phyloP scores from a whole-genome alignment of 1,140 invertebrate genomes.

The Psilanteris sp. region DNA sequence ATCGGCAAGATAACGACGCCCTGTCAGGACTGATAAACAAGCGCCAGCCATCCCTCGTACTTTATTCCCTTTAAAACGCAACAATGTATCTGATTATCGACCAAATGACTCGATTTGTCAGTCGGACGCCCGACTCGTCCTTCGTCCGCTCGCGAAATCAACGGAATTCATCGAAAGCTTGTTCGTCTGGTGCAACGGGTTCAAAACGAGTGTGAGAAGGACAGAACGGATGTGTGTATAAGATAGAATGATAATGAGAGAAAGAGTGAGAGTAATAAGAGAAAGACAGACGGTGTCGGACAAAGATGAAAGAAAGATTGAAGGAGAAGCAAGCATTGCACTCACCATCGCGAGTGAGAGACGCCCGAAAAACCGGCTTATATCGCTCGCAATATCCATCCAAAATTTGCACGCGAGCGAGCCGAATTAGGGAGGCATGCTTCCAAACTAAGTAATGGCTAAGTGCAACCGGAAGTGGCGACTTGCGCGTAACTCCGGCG shows the following conservation, averaged over 20 bases:
- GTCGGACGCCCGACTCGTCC: conserved; percentile 16
- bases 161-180: not conserved
- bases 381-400: conserved; percentile 7
- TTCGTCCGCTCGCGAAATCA: conserved; percentile 23
- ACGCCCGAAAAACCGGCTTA: no score
- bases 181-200: not conserved
- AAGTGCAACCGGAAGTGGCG: no score
- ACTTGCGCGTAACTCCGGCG: no score
- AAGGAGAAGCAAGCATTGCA: no score
- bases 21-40: conserved; percentile 16
- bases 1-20: not conserved
- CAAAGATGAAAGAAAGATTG: no score
- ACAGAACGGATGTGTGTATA: no score
- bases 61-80: not conserved
- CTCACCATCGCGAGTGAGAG: no score
- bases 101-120: conserved; percentile 38
- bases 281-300: no score
- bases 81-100: conserved; percentile 17
- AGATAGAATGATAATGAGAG: no score
- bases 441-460: no score
- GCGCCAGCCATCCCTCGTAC: conserved; percentile 4
- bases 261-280: no score
- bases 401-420: not conserved
- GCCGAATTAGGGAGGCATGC: not conserved
- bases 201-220: conserved; percentile 4